Percentiles rank a stretch among this genome's conserved stretches.
These are phyloP conservation scores for Limenitis camilla DNA, from an alignment of 2,888 invertebrate genomes.

Conservation along the genomic window DNA sequence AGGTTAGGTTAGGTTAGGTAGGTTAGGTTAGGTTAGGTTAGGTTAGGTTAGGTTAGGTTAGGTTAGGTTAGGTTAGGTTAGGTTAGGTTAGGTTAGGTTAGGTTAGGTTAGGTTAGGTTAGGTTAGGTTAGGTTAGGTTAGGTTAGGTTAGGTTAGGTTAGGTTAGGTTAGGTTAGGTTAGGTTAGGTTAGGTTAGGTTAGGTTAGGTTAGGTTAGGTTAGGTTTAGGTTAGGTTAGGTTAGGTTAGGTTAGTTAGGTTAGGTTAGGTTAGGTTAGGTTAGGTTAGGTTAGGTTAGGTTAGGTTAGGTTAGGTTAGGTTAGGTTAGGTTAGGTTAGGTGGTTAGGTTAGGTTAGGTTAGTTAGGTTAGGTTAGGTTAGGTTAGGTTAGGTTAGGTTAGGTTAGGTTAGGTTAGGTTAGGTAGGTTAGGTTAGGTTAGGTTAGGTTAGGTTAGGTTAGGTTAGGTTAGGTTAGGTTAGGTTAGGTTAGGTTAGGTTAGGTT, in stretches of 20 bases:
- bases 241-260: not conserved
- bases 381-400: constrained; percentile 22
- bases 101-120: constrained; percentile 14
- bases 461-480: constrained; percentile 22
- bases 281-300: constrained; percentile 12
- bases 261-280: not conserved
- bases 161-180: not conserved
- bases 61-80: too few species aligned
- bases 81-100: too few species aligned
- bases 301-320: constrained; percentile 11
- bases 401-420: constrained; percentile 29
- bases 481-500: constrained; percentile 24
- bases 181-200: too few species aligned
- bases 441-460: constrained; percentile 26
- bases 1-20: constrained; percentile 23
- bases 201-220: not conserved
- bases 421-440: too few species aligned
- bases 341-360: constrained; percentile 10
- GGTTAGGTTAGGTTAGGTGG: too few species aligned
- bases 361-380: constrained; percentile 15
- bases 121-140: not conserved
- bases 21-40: too few species aligned
- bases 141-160: not conserved
- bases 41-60: constrained; percentile 19
- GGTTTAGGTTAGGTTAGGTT: not conserved